Evolutionary conservation across 2,888 invertebrate genomes (phyloP).

Genomic region (Drosophila pseudotakahashii): DNA sequence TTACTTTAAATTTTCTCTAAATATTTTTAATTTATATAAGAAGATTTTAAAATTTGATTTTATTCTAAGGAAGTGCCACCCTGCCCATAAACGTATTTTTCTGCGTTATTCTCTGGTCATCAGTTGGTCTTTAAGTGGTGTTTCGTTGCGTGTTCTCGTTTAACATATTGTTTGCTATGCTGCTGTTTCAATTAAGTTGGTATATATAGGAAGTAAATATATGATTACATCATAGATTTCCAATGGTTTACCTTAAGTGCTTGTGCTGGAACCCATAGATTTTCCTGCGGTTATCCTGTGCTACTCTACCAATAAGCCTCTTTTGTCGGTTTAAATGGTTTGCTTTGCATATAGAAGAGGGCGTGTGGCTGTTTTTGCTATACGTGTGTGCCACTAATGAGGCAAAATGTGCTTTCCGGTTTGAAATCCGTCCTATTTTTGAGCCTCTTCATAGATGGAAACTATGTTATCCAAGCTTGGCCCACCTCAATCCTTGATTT

Average conservation of each 20-base stretch:
- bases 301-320: background rate
- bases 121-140: conserved; percentile 44
- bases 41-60: too few species aligned
- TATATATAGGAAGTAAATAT: conserved; percentile 9
- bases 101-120: background rate
- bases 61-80: background rate
- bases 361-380: conserved; percentile 7
- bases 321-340: conserved; percentile 9
- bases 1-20: too few species aligned
- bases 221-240: conserved; percentile 3
- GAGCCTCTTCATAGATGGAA: background rate
- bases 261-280: conserved; percentile 3
- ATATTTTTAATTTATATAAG: too few species aligned
- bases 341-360: conserved; percentile 11
- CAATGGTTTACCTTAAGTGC: conserved; percentile 15
- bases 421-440: background rate
- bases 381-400: conserved; percentile 40
- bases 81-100: background rate
- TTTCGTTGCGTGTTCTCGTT: conserved; percentile 51
- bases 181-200: conserved; percentile 52
- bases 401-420: conserved; percentile 44
- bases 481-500: conserved; percentile 11
- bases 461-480: conserved; percentile 23
- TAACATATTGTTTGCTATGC: conserved; percentile 18
- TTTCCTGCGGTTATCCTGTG: conserved; percentile 3